Evolutionary conservation across 1,140 invertebrate genomes (phyloP).

Genomic region (Heliconius nattereri): DNA sequence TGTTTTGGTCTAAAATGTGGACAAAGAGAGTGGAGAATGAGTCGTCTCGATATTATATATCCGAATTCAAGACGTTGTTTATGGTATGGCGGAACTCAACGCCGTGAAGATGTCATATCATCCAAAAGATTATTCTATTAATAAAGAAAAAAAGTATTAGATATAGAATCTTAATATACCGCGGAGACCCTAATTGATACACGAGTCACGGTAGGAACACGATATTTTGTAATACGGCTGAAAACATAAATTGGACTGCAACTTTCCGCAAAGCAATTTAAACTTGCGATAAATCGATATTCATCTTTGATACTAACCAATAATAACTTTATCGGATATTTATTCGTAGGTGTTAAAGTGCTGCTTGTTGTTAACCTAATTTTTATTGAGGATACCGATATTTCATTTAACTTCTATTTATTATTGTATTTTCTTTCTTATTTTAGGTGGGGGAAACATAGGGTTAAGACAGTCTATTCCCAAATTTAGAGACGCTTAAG

Average conservation of each 20-base stretch:
- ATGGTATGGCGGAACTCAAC: too few species aligned
- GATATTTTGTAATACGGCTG: slow-evolving; percentile 22
- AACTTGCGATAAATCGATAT: slow-evolving; percentile 45
- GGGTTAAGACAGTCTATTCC: too few species aligned
- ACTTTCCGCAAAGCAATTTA: slow-evolving; percentile 47
- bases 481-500: too few species aligned
- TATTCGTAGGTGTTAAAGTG: neutral
- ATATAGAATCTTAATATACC: slow-evolving; percentile 14
- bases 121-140: too few species aligned
- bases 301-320: slow-evolving; percentile 27
- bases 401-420: too few species aligned
- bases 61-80: too few species aligned
- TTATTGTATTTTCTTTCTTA: too few species aligned
- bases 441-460: too few species aligned
- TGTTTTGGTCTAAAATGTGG: neutral
- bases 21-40: neutral
- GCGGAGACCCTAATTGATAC: slow-evolving; percentile 7
- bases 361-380: neutral
- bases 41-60: too few species aligned
- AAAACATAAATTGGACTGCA: slow-evolving; percentile 44
- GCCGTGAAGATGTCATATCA: too few species aligned
- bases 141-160: neutral
- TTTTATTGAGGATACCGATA: too few species aligned
- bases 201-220: neutral
- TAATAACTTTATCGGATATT: slow-evolving; percentile 24